phyloP scores from a whole-genome alignment of 2,113 vertebrate genomes.

The Gallinago paraguaiae region DNA sequence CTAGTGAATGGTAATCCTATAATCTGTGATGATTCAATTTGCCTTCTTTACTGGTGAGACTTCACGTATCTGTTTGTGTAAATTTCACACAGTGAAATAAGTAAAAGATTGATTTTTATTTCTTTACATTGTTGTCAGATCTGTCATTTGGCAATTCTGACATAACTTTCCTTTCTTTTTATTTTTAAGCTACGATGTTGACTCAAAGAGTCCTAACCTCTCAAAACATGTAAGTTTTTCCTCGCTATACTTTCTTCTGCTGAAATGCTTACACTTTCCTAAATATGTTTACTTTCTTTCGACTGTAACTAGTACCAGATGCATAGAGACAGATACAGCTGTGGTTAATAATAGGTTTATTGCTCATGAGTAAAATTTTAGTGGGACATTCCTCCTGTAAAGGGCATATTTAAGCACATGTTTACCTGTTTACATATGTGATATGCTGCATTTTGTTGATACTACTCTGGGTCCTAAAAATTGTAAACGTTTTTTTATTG shows the following conservation, averaged over 20 bases:
- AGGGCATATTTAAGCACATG: background rate
- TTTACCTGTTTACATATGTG: background rate
- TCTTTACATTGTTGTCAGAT: background rate
- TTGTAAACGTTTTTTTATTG: background rate
- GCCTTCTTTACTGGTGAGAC: background rate
- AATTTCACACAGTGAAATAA: background rate
- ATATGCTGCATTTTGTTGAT: background rate
- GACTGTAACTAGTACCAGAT: background rate
- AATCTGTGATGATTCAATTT: background rate
- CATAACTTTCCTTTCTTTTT: background rate
- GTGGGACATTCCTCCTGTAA: background rate
- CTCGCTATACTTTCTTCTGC: background rate
- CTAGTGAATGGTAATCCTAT: background rate
- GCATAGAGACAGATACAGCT: background rate
- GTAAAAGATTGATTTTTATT: background rate
- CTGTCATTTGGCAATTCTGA: background rate
- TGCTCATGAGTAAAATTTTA: background rate
- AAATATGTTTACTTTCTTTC: background rate
- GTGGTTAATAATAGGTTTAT: background rate
- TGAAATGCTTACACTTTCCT: background rate
- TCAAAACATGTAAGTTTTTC: slow-evolving; percentile 93
- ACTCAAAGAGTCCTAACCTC: slow-evolving; percentile 95
- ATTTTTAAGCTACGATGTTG: slow-evolving; percentile 91
- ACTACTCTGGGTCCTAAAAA: background rate
- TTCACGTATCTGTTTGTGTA: background rate